These are phyloP conservation scores for Lepus timidus DNA, from an alignment of 2,113 vertebrate genomes.

Conservation along the genomic window DNA sequence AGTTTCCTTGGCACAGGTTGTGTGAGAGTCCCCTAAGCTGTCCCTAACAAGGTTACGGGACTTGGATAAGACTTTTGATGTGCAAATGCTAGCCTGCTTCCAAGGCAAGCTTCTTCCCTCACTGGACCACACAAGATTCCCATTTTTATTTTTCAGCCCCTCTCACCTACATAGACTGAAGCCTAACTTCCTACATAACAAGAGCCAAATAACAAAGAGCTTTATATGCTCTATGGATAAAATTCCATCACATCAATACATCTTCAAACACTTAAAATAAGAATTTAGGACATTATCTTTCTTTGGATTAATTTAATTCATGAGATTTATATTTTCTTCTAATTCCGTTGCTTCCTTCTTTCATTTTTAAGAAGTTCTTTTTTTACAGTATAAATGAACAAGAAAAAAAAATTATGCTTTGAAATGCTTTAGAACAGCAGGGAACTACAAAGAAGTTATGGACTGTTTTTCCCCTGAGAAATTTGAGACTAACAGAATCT, in stretches of 20 bases:
- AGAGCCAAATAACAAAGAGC: neutral
- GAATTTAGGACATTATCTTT: neutral
- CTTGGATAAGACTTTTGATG: too few species aligned
- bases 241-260: neutral
- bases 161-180: too few species aligned
- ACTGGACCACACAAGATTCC: too few species aligned
- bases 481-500: neutral
- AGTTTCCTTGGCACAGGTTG: too few species aligned
- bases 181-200: too few species aligned
- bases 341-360: neutral
- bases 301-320: neutral
- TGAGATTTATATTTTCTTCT: neutral
- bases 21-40: too few species aligned
- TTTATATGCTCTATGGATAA: neutral
- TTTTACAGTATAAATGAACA: neutral
- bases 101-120: too few species aligned
- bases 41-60: too few species aligned
- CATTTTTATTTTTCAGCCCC: too few species aligned
- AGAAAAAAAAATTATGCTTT: neutral
- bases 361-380: slow-evolving; percentile 15
- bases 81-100: too few species aligned
- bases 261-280: slow-evolving; percentile 8
- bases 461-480: neutral
- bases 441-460: neutral
- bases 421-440: neutral